Evolutionary conservation across 1,140 invertebrate genomes (phyloP).

Genomic region (Macrosteles quadrilineatus): DNA sequence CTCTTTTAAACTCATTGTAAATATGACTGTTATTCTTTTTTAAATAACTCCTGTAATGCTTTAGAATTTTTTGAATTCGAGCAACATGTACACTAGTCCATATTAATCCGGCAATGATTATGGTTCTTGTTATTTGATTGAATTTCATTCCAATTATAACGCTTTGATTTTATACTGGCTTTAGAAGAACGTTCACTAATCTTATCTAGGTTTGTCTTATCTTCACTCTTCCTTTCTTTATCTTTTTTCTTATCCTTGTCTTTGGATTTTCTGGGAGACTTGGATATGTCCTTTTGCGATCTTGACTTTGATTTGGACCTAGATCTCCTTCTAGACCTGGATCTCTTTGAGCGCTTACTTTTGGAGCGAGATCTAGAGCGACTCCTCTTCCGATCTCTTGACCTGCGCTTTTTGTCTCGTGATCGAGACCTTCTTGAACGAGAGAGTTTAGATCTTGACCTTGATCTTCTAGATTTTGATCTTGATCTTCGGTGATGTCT

Average conservation of each 20-base stretch:
- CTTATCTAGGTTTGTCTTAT: conserved; percentile 47
- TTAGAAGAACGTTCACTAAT: conserved; percentile 21
- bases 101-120: too few species aligned
- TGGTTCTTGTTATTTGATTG: too few species aligned
- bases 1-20: too few species aligned
- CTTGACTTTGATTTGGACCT: conserved; percentile 48
- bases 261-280: conserved; percentile 51
- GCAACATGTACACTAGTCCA: too few species aligned
- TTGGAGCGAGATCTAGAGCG: conserved; percentile 49
- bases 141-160: conserved; percentile 46
- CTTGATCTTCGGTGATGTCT: conserved; percentile 59
- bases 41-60: too few species aligned
- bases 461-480: conserved; percentile 59
- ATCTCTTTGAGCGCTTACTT: conserved; percentile 42
- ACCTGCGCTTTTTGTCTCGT: conserved; percentile 55
- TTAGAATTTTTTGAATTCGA: too few species aligned
- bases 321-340: conserved; percentile 44
- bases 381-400: conserved; percentile 57
- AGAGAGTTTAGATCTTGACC: conserved; percentile 49
- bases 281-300: conserved; percentile 49
- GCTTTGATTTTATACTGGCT: conserved; percentile 44
- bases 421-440: conserved; percentile 55
- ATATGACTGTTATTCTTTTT: too few species aligned
- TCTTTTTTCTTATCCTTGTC: conserved; percentile 40
- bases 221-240: conserved; percentile 48